Conservation (phyloP, 2,888 invertebrate species). For the Eurois occulta region DNA sequence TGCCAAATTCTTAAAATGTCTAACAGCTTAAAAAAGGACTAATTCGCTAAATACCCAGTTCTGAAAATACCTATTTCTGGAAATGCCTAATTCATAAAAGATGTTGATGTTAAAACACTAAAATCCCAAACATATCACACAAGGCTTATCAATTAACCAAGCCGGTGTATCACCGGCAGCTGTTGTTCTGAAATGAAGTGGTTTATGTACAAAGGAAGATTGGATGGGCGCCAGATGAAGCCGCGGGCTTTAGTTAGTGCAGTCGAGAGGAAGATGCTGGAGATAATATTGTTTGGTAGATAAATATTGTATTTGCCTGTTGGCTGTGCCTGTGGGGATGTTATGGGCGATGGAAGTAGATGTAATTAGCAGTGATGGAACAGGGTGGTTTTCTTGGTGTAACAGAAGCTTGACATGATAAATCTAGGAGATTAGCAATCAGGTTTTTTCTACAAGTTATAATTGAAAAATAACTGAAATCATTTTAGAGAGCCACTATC, state of each 20-base stretch:
- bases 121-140: background rate
- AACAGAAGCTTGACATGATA: background rate
- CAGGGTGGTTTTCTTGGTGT: background rate
- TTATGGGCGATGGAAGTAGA: background rate
- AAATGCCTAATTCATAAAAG: too few relatives aligned
- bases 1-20: too few relatives aligned
- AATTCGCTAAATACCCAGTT: too few relatives aligned
- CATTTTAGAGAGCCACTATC: background rate
- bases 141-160: constrained; percentile 41
- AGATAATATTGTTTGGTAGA: constrained; percentile 38
- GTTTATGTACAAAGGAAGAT: constrained; percentile 60
- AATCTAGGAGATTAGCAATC: background rate
- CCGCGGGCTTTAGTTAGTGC: constrained; percentile 50
- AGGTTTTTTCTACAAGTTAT: background rate
- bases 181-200: constrained; percentile 64
- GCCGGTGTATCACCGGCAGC: constrained; percentile 58
- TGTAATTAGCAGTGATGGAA: background rate
- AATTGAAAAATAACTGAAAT: background rate
- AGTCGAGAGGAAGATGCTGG: constrained; percentile 27
- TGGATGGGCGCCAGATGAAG: constrained; percentile 60
- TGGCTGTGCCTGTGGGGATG: background rate
- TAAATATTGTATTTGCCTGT: constrained; percentile 32
- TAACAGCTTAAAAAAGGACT: too few relatives aligned
- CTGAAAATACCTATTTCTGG: too few relatives aligned
- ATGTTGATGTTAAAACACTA: background rate